Conservation (phyloP, 2,888 invertebrate species). For the Pherbina coryleti region DNA sequence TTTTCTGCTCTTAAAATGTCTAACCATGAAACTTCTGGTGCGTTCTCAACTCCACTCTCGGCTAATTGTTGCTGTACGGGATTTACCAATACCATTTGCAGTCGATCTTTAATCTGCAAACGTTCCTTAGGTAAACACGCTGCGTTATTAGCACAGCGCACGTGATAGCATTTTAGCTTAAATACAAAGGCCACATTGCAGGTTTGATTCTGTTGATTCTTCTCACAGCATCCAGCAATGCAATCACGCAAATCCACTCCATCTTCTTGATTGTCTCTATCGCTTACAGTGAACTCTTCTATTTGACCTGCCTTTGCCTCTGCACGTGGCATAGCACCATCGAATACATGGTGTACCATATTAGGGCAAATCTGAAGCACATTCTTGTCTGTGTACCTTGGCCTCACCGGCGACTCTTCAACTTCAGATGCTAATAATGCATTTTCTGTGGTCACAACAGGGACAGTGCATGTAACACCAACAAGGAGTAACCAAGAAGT, state of each 20-base stretch:
- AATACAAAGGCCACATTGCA: conserved; percentile 87
- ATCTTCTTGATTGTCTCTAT: conserved; percentile 66
- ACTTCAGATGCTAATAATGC: not conserved
- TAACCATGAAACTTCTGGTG: conserved; percentile 56
- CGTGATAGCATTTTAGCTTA: conserved; percentile 82
- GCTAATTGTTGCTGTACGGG: conserved; percentile 74
- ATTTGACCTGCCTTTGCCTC: conserved; percentile 75
- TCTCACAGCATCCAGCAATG: conserved; percentile 74
- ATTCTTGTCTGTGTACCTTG: conserved; percentile 39
- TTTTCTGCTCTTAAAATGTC: conserved; percentile 61
- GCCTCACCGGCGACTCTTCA: not conserved
- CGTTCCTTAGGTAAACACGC: conserved; percentile 78
- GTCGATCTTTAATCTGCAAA: conserved; percentile 74
- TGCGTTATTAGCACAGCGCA: conserved; percentile 79
- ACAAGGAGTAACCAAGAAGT: not conserved
- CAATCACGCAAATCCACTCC: conserved; percentile 77
- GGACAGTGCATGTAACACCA: conserved; percentile 22
- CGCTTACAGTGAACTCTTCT: conserved; percentile 70
- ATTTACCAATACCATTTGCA: conserved; percentile 83
- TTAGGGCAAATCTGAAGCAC: conserved; percentile 60
- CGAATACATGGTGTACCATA: conserved; percentile 67
- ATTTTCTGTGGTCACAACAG: conserved; percentile 39
- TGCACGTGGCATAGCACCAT: conserved; percentile 67
- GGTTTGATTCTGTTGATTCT: conserved; percentile 57
- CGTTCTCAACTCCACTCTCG: conserved; percentile 37